Percentiles rank a stretch among this genome's conserved stretches.
Conservation (phyloP, 1,140 invertebrate genomes). For the Drosophila subobscura region DNA sequence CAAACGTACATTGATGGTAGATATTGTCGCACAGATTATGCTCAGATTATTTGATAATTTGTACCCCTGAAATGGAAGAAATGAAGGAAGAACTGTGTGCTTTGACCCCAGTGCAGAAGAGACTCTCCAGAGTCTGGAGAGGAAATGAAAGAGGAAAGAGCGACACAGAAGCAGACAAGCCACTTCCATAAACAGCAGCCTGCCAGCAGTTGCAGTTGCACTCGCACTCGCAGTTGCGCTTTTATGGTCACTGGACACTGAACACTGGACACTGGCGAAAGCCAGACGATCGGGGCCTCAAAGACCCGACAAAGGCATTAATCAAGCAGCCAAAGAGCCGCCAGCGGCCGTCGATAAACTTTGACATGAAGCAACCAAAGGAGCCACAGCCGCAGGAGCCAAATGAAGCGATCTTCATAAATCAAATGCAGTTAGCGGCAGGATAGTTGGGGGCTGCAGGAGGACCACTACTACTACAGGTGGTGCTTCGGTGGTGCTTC, state of each 20-base stretch:
- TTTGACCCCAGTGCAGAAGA: constrained; percentile 49
- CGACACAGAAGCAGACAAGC: constrained; percentile 28
- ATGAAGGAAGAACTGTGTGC: not conserved
- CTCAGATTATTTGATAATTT: no score
- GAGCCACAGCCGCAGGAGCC: constrained; percentile 15
- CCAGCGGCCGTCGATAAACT: constrained; percentile 56
- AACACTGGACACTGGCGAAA: constrained; percentile 10
- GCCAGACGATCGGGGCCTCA: not conserved
- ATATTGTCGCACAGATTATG: no score
- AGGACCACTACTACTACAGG: constrained; percentile 1
- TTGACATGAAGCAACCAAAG: constrained; percentile 54
- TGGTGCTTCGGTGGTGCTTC: no score
- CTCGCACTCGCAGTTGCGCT: constrained; percentile 45
- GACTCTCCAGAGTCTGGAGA: no score
- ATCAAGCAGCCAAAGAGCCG: constrained; percentile 34
- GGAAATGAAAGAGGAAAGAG: not conserved
- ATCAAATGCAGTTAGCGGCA: constrained; percentile 37
- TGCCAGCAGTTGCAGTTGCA: constrained; percentile 45
- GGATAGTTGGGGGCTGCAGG: constrained; percentile 11
- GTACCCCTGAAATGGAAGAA: no score
- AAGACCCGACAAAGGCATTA: constrained; percentile 62
- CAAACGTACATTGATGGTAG: no score
- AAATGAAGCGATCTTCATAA: constrained; percentile 79
- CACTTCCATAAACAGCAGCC: constrained; percentile 70
- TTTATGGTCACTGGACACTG: constrained; percentile 41